A percentile compares a stretch with the other conserved stretches of the same genome.
These are phyloP conservation scores for Drosophila albomicans DNA, from an alignment of 1,140 invertebrate species.

Conservation along the genomic window DNA sequence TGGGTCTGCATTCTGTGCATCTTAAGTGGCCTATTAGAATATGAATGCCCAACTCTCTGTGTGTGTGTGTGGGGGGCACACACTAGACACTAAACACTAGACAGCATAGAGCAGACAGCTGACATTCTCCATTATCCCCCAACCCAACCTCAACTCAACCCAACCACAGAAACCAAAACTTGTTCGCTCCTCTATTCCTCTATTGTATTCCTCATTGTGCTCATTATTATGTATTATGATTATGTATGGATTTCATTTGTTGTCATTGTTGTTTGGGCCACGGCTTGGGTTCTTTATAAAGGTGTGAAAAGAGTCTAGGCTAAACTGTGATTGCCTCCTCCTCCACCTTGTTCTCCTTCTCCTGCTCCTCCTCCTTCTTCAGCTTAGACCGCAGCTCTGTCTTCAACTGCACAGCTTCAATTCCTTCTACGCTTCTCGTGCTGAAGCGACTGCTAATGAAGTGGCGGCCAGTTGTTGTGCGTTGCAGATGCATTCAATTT, in stretches of 20 bases:
- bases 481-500: constrained; percentile 30
- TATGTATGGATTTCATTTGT: constrained; percentile 69
- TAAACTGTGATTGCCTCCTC: constrained; percentile 20
- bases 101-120: constrained; percentile 17
- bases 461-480: neutral
- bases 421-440: no score
- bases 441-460: constrained; percentile 50
- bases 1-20: constrained; percentile 56
- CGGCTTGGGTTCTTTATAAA: constrained; percentile 24
- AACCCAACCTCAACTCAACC: neutral
- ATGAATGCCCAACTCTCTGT: constrained; percentile 47
- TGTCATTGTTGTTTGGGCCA: constrained; percentile 56
- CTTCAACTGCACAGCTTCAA: neutral
- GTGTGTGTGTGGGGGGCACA: constrained; percentile 13
- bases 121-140: constrained; percentile 3
- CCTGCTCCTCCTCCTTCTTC: no score
- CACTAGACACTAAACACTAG: neutral
- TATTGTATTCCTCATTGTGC: constrained; percentile 19
- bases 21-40: constrained; percentile 74
- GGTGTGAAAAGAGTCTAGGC: constrained; percentile 50
- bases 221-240: constrained; percentile 69
- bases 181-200: neutral
- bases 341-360: neutral
- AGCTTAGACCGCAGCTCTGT: neutral
- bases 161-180: no score